Conservation (phyloP, 2,113 vertebrate genomes). For the Ctenodactylus gundi region DNA sequence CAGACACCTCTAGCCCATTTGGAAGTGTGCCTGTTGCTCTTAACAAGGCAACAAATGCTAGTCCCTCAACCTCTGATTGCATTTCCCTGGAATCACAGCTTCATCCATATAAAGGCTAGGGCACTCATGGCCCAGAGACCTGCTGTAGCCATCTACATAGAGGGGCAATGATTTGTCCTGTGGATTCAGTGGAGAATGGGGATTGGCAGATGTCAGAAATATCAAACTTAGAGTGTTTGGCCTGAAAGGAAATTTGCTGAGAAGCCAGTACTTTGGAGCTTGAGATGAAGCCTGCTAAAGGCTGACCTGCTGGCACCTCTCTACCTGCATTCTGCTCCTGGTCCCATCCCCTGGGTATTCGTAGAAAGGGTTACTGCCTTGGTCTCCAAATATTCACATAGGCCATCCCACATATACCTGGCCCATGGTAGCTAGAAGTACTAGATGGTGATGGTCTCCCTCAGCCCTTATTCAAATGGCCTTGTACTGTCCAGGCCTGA, state of each 20-base stretch:
- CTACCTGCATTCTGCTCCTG: background rate
- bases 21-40: conserved; percentile 13
- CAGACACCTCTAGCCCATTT: background rate
- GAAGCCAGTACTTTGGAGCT: conserved; percentile 3
- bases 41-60: background rate
- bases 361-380: background rate
- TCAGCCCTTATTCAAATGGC: conserved; percentile 9
- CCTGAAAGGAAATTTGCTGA: conserved; percentile 35
- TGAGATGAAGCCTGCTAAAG: background rate
- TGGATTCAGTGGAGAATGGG: background rate
- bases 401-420: background rate
- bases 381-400: background rate
- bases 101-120: background rate
- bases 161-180: background rate
- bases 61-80: background rate
- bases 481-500: background rate
- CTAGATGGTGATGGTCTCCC: background rate
- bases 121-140: background rate
- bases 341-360: background rate
- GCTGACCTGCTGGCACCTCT: background rate
- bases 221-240: conserved; percentile 33
- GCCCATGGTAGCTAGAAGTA: background rate
- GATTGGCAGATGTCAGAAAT: conserved; percentile 31
- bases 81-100: background rate
- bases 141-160: conserved; percentile 5